These are phyloP conservation scores for Neosilurus hyrtlii DNA, from an alignment of 2,797 vertebrate species.

Conservation along the genomic window DNA sequence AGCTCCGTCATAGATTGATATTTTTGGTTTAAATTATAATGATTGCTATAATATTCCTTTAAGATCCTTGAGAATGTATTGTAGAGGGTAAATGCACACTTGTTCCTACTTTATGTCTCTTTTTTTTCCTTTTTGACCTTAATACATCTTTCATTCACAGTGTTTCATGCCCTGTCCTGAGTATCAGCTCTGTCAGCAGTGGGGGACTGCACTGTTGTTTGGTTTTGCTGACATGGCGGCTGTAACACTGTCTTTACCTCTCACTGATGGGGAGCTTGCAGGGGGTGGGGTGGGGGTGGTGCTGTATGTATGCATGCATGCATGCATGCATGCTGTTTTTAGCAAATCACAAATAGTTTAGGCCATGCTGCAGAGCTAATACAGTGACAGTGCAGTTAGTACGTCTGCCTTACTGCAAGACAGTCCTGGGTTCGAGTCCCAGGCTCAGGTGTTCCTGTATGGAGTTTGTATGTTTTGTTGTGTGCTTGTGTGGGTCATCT, in stretches of 20 bases:
- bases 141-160: constrained; percentile 3
- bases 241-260: constrained; percentile 62
- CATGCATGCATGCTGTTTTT: neutral
- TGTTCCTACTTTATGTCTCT: neutral
- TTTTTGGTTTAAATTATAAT: neutral
- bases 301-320: neutral
- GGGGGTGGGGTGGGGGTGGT: neutral
- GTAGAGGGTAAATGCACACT: neutral
- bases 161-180: constrained; percentile 13
- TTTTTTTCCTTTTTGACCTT: neutral
- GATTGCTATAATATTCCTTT: neutral
- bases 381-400: too few species aligned
- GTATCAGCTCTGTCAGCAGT: constrained; percentile 72
- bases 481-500: too few species aligned
- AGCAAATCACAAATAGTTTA: neutral
- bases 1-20: neutral
- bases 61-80: neutral
- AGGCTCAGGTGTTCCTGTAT: too few species aligned
- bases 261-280: constrained; percentile 49
- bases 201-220: constrained; percentile 46
- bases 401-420: too few species aligned
- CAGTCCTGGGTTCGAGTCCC: too few species aligned
- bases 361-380: neutral
- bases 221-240: constrained; percentile 72
- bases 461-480: too few species aligned